These are phyloP conservation scores for Pyrocephalus nanus DNA, from an alignment of 2,797 vertebrate genomes.

Conservation along the genomic window DNA sequence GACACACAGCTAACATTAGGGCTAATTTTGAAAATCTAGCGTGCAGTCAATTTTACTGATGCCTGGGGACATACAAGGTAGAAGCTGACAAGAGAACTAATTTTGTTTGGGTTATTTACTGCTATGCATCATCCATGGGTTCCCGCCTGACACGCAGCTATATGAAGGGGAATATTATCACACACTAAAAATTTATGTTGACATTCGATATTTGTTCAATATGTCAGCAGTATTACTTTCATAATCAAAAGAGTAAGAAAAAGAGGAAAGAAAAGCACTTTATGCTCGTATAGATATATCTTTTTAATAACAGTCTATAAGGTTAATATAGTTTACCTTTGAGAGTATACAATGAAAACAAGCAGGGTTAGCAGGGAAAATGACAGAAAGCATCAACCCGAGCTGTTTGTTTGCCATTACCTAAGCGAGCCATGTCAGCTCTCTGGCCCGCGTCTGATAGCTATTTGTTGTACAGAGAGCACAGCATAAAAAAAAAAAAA, in stretches of 20 bases:
- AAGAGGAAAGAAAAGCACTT: conserved; percentile 81
- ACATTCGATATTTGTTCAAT: conserved; percentile 86
- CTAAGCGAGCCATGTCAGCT: conserved; percentile 88
- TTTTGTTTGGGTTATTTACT: conserved; percentile 98
- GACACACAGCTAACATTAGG: conserved; percentile 93
- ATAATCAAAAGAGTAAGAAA: conserved; percentile 85
- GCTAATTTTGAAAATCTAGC: conserved; percentile 99
- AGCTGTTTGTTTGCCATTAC: conserved; percentile 90
- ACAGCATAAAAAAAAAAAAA: conserved; percentile 69
- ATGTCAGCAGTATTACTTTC: conserved; percentile 86
- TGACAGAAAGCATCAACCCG: conserved; percentile 84
- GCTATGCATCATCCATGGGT: conserved; percentile 95
- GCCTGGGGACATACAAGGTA: conserved; percentile 95
- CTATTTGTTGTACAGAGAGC: conserved; percentile 94
- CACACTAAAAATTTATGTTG: conserved; percentile 92
- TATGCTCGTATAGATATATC: conserved; percentile 91
- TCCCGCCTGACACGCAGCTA: conserved; percentile 90
- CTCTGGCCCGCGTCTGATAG: conserved; percentile 88
- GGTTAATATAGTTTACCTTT: conserved; percentile 98
- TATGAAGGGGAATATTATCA: conserved; percentile 88
- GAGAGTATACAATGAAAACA: conserved; percentile 88
- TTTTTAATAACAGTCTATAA: conserved; percentile 97
- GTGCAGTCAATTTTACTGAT: conserved; percentile 99
- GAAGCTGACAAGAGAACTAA: conserved; percentile 92
- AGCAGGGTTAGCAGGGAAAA: conserved; percentile 84